A percentile compares a stretch with the other conserved stretches of the same genome.
These are phyloP conservation scores for Eucidaris tribuloides DNA, from an alignment of 35 echinoderm and acorn worm genomes.

Conservation along the genomic window DNA sequence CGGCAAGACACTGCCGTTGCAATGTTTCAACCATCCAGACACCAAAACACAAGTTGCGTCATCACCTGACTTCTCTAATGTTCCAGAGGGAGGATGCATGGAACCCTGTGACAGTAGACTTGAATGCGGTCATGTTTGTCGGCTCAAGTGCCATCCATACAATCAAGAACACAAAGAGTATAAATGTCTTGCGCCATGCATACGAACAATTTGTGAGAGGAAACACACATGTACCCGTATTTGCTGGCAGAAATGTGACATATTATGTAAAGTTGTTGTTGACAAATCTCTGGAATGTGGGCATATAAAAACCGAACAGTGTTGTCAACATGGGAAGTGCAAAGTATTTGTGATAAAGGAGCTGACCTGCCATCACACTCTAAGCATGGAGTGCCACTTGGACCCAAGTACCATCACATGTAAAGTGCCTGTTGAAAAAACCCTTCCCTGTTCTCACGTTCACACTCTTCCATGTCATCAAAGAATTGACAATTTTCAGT, in stretches of 20 bases:
- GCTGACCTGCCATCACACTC: neutral
- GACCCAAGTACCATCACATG: slow-evolving; percentile 2
- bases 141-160: slow-evolving; percentile 45
- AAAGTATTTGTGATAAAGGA: neutral
- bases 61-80: slow-evolving; percentile 49
- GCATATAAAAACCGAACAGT: neutral
- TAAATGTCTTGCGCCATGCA: slow-evolving; percentile 41
- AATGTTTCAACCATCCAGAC: slow-evolving; percentile 77
- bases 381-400: neutral
- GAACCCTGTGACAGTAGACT: slow-evolving; percentile 51
- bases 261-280: neutral
- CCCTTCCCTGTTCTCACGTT: slow-evolving; percentile 1
- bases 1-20: slow-evolving; percentile 26
- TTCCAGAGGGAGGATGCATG: slow-evolving; percentile 66
- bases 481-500: neutral
- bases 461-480: neutral
- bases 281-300: slow-evolving; percentile 15
- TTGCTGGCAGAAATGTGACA: slow-evolving; percentile 37
- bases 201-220: neutral
- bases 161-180: slow-evolving; percentile 46
- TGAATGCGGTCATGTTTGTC: slow-evolving; percentile 74
- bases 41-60: slow-evolving; percentile 9
- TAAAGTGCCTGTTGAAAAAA: neutral
- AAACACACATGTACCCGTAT: neutral
- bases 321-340: neutral